A percentile compares a stretch with the other conserved stretches of the same genome.
These are phyloP conservation scores for Hirtodrosophila cameraria DNA, from an alignment of 2,888 invertebrate genomes.

Conservation along the genomic window DNA sequence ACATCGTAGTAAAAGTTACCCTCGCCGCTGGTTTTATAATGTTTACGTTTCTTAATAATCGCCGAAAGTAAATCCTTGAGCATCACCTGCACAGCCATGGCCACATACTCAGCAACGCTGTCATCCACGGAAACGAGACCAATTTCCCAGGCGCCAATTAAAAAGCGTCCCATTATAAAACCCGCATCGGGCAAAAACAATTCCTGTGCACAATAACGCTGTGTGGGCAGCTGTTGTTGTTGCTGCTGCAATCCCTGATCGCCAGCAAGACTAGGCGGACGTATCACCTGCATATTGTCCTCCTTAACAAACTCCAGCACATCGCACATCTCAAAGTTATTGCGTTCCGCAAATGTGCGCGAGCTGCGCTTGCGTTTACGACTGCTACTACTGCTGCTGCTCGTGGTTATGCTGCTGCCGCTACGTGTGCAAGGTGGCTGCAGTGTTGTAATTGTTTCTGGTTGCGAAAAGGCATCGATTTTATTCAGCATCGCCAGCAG, in stretches of 20 bases:
- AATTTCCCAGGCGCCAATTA: conserved; percentile 95
- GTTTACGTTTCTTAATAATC: conserved; percentile 91
- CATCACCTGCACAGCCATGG: conserved; percentile 91
- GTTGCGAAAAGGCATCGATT: conserved; percentile 85
- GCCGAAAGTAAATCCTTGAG: conserved; percentile 92
- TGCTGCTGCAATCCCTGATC: conserved; percentile 70
- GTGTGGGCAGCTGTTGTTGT: conserved; percentile 75
- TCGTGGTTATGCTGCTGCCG: conserved; percentile 25
- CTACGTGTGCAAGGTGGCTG: conserved; percentile 26
- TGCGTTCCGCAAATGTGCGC: conserved; percentile 85
- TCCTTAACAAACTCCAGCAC: conserved; percentile 86
- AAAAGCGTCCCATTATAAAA: conserved; percentile 91
- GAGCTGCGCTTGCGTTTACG: conserved; percentile 85
- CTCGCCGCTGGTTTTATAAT: conserved; percentile 89
- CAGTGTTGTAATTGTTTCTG: conserved; percentile 47
- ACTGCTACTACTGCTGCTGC: conserved; percentile 69
- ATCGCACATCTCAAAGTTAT: conserved; percentile 87
- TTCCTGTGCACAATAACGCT: conserved; percentile 89
- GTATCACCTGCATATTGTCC: conserved; percentile 82
- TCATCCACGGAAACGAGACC: conserved; percentile 94
- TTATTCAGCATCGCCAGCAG: conserved; percentile 91
- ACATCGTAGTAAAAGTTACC: conserved; percentile 91
- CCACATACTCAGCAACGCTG: conserved; percentile 91
- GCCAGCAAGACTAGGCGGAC: conserved; percentile 59
- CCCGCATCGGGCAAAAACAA: conserved; percentile 93